Conservation (phyloP, 2,888 invertebrate species). For the Myopa tessellatipennis region DNA sequence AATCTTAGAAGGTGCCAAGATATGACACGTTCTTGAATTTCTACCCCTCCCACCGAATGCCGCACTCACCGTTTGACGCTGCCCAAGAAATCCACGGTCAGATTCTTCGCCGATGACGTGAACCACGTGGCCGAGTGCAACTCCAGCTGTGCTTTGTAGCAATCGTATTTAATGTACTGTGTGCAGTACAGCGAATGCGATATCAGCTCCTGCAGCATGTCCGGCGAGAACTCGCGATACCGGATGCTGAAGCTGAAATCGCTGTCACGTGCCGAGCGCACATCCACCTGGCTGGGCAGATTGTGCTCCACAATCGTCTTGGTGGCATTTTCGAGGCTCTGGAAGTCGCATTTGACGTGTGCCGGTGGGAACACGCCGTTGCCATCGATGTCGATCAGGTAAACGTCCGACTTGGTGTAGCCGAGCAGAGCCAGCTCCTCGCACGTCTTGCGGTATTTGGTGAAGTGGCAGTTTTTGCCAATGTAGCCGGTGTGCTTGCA, state of each 20-base stretch:
- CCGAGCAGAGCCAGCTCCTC: slow-evolving; percentile 91
- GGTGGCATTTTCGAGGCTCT: slow-evolving; percentile 84
- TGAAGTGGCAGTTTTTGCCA: slow-evolving; percentile 95
- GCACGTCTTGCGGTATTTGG: slow-evolving; percentile 90
- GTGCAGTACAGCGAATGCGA: slow-evolving; percentile 90
- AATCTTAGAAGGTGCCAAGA: neutral
- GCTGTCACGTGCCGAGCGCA: slow-evolving; percentile 80
- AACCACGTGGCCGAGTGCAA: slow-evolving; percentile 92
- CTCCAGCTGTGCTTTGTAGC: slow-evolving; percentile 87
- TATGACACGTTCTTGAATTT: neutral
- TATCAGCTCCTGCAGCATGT: slow-evolving; percentile 90
- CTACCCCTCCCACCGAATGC: neutral
- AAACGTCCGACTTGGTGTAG: slow-evolving; percentile 89
- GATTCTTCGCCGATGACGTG: slow-evolving; percentile 80
- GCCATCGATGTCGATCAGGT: slow-evolving; percentile 93
- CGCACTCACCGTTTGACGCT: slow-evolving; percentile 78
- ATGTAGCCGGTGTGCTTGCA: slow-evolving; percentile 91
- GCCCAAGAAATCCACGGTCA: slow-evolving; percentile 85
- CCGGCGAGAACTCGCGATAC: slow-evolving; percentile 88
- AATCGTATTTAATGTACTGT: slow-evolving; percentile 90
- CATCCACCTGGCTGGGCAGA: slow-evolving; percentile 89
- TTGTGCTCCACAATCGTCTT: slow-evolving; percentile 93
- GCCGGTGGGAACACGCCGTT: slow-evolving; percentile 93
- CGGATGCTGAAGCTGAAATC: slow-evolving; percentile 88
- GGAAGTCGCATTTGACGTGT: slow-evolving; percentile 92